Base-by-base conservation (phyloP, 2,113 vertebrate genomes). In the Austrofundulus limnaeus region DNA sequence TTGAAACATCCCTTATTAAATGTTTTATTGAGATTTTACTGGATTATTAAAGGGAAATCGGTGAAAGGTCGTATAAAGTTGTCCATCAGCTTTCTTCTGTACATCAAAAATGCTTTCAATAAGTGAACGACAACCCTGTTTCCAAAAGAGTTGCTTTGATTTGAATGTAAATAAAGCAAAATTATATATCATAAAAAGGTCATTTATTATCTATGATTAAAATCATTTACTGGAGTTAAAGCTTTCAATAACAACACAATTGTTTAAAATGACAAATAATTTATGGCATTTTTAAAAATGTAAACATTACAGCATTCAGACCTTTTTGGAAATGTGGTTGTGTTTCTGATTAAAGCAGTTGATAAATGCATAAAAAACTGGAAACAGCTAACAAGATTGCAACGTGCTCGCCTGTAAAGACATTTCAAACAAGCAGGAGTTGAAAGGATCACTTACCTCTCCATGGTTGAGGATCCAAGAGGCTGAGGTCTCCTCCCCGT, bases 401-500 rank as follows among this genome's bases (percentile, higher is more conserved):
- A n/a, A n/a, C n/a, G n/a, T n/a, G n/a, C n/a, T n/a, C n/a, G n/a
- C n/a, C n/a, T n/a, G n/a, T 21, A 54, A 37, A 47, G 31, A 34
- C 20, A 21, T 19, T 12, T 2, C 5, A 50, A 47, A 34, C 11
- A 72, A 65, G 31, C 34, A 60, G 45, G 20, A 28, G 16, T n/a
- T 19, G 49, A 0, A 1, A 13, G 56, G 58, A 52, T 39, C 71
- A 87, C 91, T 91, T 88, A 93, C 92, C 66, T 92, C 72, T 63
- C 89, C 85, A 54, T 87, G 78, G 41, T 82, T 88, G 65, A 85
- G 6, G 54, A 65, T 91, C 92, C 90, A 90, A 54, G 76, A 78
- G 58, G 72, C 39, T 37, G 63, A 10, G 11, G 60, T 77, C 37
- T 61, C 72, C 42, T 85, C 88, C 66, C 68, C 89, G 2, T 60